These are phyloP conservation scores for Brachionus rubens DNA, from an alignment of 1,140 invertebrate genomes.

Conservation along the genomic window DNA sequence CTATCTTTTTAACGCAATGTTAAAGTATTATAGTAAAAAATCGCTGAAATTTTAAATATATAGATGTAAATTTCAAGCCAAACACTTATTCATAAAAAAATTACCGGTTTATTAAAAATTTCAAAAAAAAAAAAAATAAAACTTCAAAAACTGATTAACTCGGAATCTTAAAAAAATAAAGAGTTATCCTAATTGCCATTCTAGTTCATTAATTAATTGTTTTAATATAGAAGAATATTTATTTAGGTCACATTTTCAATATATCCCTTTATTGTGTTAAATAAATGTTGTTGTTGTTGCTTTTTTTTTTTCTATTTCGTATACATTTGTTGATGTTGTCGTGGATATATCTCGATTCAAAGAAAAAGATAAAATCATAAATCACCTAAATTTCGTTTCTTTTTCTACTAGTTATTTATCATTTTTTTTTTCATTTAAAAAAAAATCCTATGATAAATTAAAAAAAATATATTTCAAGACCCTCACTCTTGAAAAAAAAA, in stretches of 20 bases:
- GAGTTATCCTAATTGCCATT: background rate
- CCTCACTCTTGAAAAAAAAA: background rate
- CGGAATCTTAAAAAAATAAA: background rate
- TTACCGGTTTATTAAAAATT: slow-evolving; percentile 38
- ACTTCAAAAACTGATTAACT: background rate
- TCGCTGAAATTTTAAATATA: too few species aligned
- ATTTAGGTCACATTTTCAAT: slow-evolving; percentile 1
- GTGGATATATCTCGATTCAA: background rate
- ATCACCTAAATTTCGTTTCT: slow-evolving; percentile 30
- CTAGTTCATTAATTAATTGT: slow-evolving; percentile 23
- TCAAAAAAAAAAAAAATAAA: too few species aligned
- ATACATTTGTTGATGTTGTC: too few species aligned
- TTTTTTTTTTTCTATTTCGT: too few species aligned
- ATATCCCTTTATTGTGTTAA: too few species aligned
- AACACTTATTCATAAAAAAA: slow-evolving; percentile 3
- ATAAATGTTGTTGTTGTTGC: background rate
- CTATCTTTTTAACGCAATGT: too few species aligned
- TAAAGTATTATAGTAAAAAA: too few species aligned
- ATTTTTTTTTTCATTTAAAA: background rate
- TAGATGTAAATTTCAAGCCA: too few species aligned
- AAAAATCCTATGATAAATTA: background rate
- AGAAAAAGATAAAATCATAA: slow-evolving; percentile 13
- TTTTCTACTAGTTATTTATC: slow-evolving; percentile 5
- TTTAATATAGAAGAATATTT: background rate
- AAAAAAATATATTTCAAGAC: too few species aligned